Base-by-base conservation (phyloP, 2,113 vertebrate species). In the Geococcyx californianus region DNA sequence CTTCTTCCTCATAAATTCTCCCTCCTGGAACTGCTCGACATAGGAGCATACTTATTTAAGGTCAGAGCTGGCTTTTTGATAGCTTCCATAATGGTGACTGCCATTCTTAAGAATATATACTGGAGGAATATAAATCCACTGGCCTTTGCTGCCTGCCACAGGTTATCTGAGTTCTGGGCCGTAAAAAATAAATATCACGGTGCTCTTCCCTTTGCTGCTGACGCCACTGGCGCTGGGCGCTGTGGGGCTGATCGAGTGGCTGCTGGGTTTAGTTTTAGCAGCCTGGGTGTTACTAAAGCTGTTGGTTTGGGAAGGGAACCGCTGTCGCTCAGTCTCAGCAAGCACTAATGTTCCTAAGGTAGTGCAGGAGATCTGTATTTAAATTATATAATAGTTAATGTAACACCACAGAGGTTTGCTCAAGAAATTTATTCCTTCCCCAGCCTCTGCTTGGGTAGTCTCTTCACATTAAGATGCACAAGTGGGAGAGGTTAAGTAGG, bases 81-180 rank as follows among this genome's bases (percentile, higher is more conserved):
- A 79, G 87, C 82, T 97, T 96, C 92, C 68, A 85, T 96, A 92
- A 94, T 75, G 52, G 70, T 90, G 85, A 42, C 83, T 93, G 94
- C 93, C 90, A 94, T 72, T 93, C 92, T 80, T 82, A 64, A 75
- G 89, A n/a, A 93, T 72, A 84, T 88, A 74, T 78, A 74, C 85
- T 81, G 59, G 56, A 84, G 80, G 90, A 96, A 70, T 90, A 95
- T 49, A 87, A 95, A 91, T 87, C 1, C 21, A n/a, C 44, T 93
- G 90, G 92, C 88, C 79, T 93, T 94, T 88, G 82, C 90, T 96
- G 75, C 90, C 92, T 96, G 85, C 73, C 4, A 12, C 73, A 78
- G 69, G 89, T 86, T 92, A 81, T 96, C 92, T 92, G 28, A 60
- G 83, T 49, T 84, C 85, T 64, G 25, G 23, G 83, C 85, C 78